Evolutionary conservation across 2,797 vertebrate genomes (phyloP).

Genomic region (Triplophysa yarkandensis): DNA sequence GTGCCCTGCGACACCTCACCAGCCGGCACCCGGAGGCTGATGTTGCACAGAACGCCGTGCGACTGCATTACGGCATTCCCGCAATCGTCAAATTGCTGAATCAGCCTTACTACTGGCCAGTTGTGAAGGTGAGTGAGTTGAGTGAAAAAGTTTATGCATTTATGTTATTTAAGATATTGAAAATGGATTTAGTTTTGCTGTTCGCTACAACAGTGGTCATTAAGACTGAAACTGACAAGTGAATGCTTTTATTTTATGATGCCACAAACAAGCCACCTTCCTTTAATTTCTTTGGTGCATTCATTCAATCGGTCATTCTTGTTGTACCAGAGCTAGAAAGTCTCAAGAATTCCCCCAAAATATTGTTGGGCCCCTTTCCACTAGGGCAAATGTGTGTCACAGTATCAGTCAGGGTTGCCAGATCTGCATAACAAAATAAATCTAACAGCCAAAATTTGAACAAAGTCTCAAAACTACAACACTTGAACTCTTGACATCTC

Average conservation of each 20-base stretch:
- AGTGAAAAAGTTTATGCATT: no score
- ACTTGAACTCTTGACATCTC: no score
- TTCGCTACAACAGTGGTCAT: background rate
- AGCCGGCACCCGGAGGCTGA: conserved; percentile 93
- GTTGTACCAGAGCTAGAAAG: background rate
- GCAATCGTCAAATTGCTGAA: conserved; percentile 92
- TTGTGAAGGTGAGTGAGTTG: conserved; percentile 88
- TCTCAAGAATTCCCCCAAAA: background rate
- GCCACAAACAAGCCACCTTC: background rate
- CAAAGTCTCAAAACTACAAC: no score
- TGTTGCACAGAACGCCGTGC: conserved; percentile 90
- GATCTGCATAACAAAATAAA: no score
- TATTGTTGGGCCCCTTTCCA: background rate
- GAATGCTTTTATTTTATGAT: background rate
- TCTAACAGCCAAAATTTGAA: no score
- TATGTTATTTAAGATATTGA: no score
- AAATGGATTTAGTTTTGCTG: background rate
- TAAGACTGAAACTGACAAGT: background rate
- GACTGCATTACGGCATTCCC: conserved; percentile 91
- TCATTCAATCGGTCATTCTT: background rate
- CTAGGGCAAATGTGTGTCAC: background rate
- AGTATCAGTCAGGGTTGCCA: background rate
- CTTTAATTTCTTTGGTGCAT: background rate
- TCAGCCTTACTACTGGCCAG: conserved; percentile 94
- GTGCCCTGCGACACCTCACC: conserved; percentile 94